A percentile compares a stretch with the other conserved stretches of the same genome.
phyloP scores from a whole-genome alignment of 2,113 vertebrate species.

The Patagioenas fasciata region DNA sequence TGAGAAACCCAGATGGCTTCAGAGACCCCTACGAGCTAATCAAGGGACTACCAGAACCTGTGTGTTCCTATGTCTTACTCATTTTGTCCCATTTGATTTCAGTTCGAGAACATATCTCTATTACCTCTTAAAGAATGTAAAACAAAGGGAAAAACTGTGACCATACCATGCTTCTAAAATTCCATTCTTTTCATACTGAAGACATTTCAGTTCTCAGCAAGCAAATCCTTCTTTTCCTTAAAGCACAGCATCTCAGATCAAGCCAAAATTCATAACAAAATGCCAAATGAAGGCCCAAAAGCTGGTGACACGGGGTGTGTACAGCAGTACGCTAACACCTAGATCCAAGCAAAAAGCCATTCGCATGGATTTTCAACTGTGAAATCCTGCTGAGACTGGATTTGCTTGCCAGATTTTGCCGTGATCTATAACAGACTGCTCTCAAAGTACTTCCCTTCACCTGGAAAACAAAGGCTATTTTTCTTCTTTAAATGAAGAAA shows the following conservation, averaged over 20 bases:
- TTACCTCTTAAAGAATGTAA: background rate
- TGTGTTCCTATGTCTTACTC: background rate
- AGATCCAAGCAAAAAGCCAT: slow-evolving; percentile 41
- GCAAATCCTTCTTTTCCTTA: background rate
- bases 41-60: background rate
- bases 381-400: slow-evolving; percentile 52
- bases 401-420: slow-evolving; percentile 54
- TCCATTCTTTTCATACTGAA: background rate
- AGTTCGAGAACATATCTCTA: background rate
- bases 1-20: background rate
- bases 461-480: slow-evolving; percentile 38
- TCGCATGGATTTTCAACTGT: slow-evolving; percentile 43
- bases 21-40: slow-evolving; percentile 29
- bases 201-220: background rate
- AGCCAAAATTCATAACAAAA: slow-evolving; percentile 12
- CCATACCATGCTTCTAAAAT: background rate
- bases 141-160: background rate
- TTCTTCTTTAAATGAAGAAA: slow-evolving; percentile 30
- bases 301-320: background rate
- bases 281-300: background rate
- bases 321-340: background rate
- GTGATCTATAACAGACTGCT: slow-evolving; percentile 6
- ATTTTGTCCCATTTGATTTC: background rate
- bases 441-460: slow-evolving; percentile 12
- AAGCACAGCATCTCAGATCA: background rate